Base-by-base conservation (phyloP, 2,888 invertebrate species). In the Polyommatus iphigenia region DNA sequence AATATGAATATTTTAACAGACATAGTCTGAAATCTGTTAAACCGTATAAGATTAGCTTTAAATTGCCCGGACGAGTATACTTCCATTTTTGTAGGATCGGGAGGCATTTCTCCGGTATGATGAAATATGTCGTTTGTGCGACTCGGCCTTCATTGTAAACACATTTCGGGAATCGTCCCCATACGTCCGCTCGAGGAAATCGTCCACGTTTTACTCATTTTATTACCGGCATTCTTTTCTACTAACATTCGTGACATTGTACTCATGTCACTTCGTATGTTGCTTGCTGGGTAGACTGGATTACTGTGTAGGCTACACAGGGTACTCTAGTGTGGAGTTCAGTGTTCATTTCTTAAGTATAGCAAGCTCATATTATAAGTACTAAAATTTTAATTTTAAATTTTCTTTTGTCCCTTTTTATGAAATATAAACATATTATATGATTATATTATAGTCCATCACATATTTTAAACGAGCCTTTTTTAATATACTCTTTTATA, bases 141-240 rank as follows among this genome's bases (percentile, higher is more conserved):
- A 84, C 81, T 79, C 87, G 85, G 86, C 85, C 87, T 88, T 91
- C 91, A 92, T 92, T 93, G 93, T 93, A 91, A 91, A 92, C 92
- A 91, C 91, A 92, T 92, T 92, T 91, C 91, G 90, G 87, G 87
- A 91, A 90, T 92, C 87, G 90, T 88, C 87, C 88, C 85, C 86
- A 83, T 87, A 85, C 84, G 86, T 87, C 87, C 86, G 85, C 79
- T 81, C 84, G 81, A 87, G 90, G 88, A 90, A 90, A 88, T 87
- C 85, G 88, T 84, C 84, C 87, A 85, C 88, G 88, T 89, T 88
- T 88, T 86, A 87, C 85, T 86, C 83, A 88, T 89, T 89, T 89
- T 89, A 89, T 89, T 88, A 87, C 81, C 79, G 80, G 83, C 83
- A 84, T 87, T 85, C 85, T 89, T 88, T 88, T 85, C 86, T 82